phyloP scores from a whole-genome alignment of 2,888 invertebrate genomes.

The Lagria hirta region DNA sequence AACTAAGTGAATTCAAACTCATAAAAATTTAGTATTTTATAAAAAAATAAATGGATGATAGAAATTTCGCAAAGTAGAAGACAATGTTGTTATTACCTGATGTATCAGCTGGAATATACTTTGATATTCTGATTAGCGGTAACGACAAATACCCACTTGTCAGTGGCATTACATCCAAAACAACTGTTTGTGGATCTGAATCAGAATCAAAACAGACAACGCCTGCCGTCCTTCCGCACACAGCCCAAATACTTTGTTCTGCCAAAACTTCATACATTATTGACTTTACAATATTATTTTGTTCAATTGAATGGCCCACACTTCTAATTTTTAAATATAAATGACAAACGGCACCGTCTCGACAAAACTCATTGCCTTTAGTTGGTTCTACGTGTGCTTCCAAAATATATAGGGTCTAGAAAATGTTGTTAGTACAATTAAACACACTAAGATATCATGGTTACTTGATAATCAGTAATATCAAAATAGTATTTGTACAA shows the following conservation, averaged over 20 bases:
- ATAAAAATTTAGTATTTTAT: constrained; percentile 1
- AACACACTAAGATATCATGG: constrained; percentile 27
- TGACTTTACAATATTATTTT: constrained; percentile 53
- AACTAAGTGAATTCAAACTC: not conserved
- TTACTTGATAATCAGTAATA: constrained; percentile 76
- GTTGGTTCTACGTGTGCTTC: constrained; percentile 76
- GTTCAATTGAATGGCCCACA: constrained; percentile 33
- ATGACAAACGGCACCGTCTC: constrained; percentile 86
- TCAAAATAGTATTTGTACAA: constrained; percentile 73
- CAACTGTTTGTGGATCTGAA: constrained; percentile 67
- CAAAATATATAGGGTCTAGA: constrained; percentile 78
- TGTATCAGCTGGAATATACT: constrained; percentile 78
- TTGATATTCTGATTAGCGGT: constrained; percentile 83
- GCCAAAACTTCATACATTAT: constrained; percentile 93
- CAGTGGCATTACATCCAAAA: constrained; percentile 90
- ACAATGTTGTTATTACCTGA: constrained; percentile 30
- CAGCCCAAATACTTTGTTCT: constrained; percentile 92
- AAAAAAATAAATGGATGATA: not conserved
- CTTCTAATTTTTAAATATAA: constrained; percentile 70
- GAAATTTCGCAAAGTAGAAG: not conserved
- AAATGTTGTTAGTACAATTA: constrained; percentile 24
- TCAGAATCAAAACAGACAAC: constrained; percentile 54
- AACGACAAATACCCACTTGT: constrained; percentile 86
- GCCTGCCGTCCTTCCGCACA: constrained; percentile 88
- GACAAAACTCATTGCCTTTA: constrained; percentile 80